These are phyloP conservation scores for Desmodus rotundus DNA, from an alignment of 2,113 vertebrate genomes.

Conservation along the genomic window DNA sequence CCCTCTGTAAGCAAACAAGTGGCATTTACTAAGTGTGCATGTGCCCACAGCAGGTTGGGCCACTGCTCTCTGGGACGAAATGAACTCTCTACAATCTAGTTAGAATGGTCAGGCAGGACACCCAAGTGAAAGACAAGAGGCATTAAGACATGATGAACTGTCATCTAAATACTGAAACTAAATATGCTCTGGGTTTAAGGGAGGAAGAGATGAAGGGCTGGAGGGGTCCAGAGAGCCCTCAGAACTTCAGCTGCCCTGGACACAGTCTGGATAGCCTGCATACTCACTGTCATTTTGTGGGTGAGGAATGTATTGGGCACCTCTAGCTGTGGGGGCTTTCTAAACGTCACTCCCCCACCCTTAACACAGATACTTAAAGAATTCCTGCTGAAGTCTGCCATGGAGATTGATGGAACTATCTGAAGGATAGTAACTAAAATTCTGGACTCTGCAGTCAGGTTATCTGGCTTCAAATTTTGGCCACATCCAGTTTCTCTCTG, in stretches of 20 bases:
- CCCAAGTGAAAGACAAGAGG: background rate
- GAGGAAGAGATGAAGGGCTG: background rate
- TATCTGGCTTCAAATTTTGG: background rate
- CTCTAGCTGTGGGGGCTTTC: background rate
- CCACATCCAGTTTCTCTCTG: background rate
- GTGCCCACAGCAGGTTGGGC: background rate
- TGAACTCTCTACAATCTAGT: background rate
- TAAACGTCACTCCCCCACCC: background rate
- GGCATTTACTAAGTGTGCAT: background rate
- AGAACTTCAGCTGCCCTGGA: background rate
- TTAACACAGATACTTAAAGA: background rate
- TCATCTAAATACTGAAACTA: background rate
- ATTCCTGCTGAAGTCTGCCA: background rate
- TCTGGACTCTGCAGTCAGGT: background rate
- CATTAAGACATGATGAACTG: background rate
- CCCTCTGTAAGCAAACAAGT: background rate
- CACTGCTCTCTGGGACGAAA: background rate
- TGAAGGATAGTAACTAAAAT: background rate
- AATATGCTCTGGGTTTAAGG: background rate
- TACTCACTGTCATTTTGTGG: background rate
- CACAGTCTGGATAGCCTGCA: background rate
- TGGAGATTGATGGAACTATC: background rate
- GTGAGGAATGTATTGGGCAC: background rate
- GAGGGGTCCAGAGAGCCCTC: background rate
- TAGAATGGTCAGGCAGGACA: background rate